Evolutionary conservation across 2,797 vertebrate species (phyloP).

Genomic region (Diceros bicornis): DNA sequence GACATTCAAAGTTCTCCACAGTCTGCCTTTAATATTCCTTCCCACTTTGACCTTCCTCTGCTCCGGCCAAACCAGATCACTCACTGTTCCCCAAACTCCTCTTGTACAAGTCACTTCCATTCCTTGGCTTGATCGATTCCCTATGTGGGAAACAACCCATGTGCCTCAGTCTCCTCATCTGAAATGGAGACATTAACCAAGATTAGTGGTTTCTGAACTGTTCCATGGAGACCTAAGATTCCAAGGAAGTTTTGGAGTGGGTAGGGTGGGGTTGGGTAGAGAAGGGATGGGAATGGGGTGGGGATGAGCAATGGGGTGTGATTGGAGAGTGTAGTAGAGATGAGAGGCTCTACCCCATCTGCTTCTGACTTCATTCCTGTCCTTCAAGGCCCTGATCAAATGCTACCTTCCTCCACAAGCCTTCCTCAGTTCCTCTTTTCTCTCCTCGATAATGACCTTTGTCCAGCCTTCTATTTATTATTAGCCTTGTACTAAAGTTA

Average conservation of each 20-base stretch:
- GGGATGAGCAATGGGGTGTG: neutral
- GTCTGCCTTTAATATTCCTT: neutral
- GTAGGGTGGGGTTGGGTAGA: neutral
- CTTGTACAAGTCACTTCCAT: neutral
- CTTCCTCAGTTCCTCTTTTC: neutral
- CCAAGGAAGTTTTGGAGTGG: neutral
- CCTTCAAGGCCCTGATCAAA: neutral
- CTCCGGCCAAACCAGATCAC: neutral
- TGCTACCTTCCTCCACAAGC: neutral
- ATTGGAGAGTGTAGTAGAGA: neutral
- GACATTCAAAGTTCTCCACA: neutral
- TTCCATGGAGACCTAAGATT: neutral
- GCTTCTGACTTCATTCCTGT: neutral
- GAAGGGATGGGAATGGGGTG: neutral
- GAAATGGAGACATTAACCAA: neutral
- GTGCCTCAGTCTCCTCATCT: neutral
- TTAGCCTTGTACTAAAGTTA: neutral
- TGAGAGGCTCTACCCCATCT: neutral
- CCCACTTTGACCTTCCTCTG: neutral
- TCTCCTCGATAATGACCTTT: neutral
- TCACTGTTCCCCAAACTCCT: neutral
- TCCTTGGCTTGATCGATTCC: neutral
- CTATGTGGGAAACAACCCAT: neutral
- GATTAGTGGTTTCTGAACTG: neutral
- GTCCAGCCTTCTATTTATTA: rapidly evolving